Base-by-base conservation (phyloP, 2,113 vertebrate genomes). In the Mormoops blainvillei region DNA sequence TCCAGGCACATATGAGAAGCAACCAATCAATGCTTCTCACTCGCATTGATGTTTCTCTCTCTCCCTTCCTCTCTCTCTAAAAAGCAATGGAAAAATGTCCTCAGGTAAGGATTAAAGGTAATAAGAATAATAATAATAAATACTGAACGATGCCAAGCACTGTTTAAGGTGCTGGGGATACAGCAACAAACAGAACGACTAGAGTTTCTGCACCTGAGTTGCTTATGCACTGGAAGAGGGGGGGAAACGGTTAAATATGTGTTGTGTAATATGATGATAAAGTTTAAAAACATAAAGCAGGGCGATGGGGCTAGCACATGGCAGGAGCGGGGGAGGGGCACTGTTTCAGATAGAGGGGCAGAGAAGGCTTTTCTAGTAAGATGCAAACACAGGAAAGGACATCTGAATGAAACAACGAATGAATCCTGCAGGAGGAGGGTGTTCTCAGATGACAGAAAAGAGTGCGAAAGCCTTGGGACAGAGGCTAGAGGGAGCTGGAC, bases 231-330 rank as follows among this genome's bases (percentile, higher is more conserved):
- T 2, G 22, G 36, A 63, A 80, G 45, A 22, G 1, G 4, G 1
- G 4, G 13, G 26, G 1, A 13, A 54, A 38, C 4, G 36, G 65
- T 16, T 58, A 61, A 88, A 77, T 12, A 41, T 20, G n/a, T 33
- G 18, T 15, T 86, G 38, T 58, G 16, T 83, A 63, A 61, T 43
- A 50, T 74, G 81, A 84, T 8, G 13, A 56, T 33, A 24, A 52
- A 38, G 16, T 89, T 33, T 38, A 65, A 50, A 82, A 70, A 43
- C 67, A 65, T 7, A 90, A 67, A 56, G 24, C 36, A 45, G 24
- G 4, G n/a, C 20, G n/a, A 28, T 16, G 8, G 50, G 43, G 12
- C 61, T 7, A 82, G 0, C 38, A 26, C 3, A 6, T 4, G 22
- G 61, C 13, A 45, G 13, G 5, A 26, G 38, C 7, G 41, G 50